Base-by-base conservation (phyloP, 2,888 invertebrate species). In the Volucella inanis region DNA sequence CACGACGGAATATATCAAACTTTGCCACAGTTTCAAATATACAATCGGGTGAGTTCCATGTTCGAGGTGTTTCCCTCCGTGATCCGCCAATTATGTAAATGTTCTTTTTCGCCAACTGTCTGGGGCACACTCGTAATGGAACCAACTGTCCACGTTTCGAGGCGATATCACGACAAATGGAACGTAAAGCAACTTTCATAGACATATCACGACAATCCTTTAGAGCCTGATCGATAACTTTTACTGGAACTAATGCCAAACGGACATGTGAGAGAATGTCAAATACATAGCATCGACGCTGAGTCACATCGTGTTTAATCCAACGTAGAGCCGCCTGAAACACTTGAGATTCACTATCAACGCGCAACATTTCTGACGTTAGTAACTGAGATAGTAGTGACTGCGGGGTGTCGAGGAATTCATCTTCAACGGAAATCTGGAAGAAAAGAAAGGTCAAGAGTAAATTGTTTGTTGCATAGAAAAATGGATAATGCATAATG, bases 61-160 rank as follows among this genome's bases (percentile, higher is more conserved):
- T 94, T 54, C 94, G 94, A 12, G 94, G 93, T 61, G 95, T 94
- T 92, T 97, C 96, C 64, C 97, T 94, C 89, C 96, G 95, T 1
- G 96, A 97, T 12, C 98, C 98, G 31, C 98, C 98, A 86, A 97
- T 96, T 57, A 98, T 95, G 89, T 97, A 95, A 86, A 98, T 95
- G 90, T 96, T 95, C 90, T 97, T 97, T 87, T 97, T 96, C 0
- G 98, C 97, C 90, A 97, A 95, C 87, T 96, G 94, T 8, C 98
- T 94, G 0, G 98, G 98, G 90, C 95, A 95, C 39, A 95, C 96
- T 15, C 94, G 94, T 87, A 97, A 91, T 18, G 96, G 94, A 72
- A 97, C 97, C 76, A 97, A 92, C 88, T 96, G 96, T 6, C 96
- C 96, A 74, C 95, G 95, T 87, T 95, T 95, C 0, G 94, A 94